Base-by-base conservation (phyloP, 2,888 invertebrate species). In the Chloroclysta siterata region DNA sequence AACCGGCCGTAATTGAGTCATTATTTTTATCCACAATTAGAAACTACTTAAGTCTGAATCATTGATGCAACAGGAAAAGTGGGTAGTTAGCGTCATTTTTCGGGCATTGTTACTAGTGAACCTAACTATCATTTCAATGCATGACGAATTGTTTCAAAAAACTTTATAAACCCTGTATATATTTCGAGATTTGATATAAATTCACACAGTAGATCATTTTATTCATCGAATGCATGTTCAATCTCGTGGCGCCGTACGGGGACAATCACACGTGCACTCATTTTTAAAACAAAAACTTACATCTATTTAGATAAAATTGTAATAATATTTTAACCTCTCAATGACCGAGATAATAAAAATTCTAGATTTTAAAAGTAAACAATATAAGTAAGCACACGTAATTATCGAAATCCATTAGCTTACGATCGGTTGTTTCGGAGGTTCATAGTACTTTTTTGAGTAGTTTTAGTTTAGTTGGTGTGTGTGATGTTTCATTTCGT, bases 371-470 rank as follows among this genome's bases (percentile, higher is more conserved):
- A 66, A 65, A 66, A 39, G 69, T 62, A 66, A 70, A 69, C 69
- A 68, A 55, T 66, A 53, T 86, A 73, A 81, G 42, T 73, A 53
- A 63, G 73, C 63, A 67, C 82, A 39, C 91, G 93, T 62, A 61
- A 28, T 93, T 66, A 69, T 53, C 63, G 15, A 58, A 65, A 67
- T 60, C 46, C 60, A 63, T 60, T 63, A 67, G 53, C 53, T 33
- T 53, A 53, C 52, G 47, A 57, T 54, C 41, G 59, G 41, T 39
- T 44, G 60, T 52, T 63, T 56, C 52, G 50, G 33, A n/a, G 39
- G 46, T 61, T 41, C 22, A 22, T 22, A 28, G 15, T 48, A 58
- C 53, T 50, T 42, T 55, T 44, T 13, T 44, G 44, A 13, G 53
- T 46, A 17, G 52, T 17, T 39, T 13, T 52, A 50, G 50, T 50